A percentile compares a stretch with the other conserved stretches of the same genome.
These are phyloP conservation scores for Anhinga rufa DNA, from an alignment of 2,113 vertebrate species.

Conservation along the genomic window DNA sequence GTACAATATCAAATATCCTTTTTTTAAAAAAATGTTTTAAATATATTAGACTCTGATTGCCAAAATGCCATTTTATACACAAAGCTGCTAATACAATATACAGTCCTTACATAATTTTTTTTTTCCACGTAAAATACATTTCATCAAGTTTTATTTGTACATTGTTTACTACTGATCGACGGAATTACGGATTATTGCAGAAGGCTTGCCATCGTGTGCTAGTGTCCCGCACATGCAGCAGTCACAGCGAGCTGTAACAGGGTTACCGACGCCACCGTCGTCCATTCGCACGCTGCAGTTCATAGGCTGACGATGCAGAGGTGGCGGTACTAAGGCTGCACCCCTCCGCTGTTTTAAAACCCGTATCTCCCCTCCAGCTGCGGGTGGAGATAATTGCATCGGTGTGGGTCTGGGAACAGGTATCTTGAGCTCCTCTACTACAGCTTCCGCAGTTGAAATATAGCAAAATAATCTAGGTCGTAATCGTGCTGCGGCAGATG, in stretches of 20 bases:
- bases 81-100: conserved; percentile 79
- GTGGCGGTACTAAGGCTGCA: not conserved
- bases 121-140: conserved; percentile 73
- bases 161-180: conserved; percentile 58
- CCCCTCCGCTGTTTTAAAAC: not conserved
- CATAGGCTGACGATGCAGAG: not conserved
- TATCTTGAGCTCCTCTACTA: not conserved
- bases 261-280: not conserved
- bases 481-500: not conserved
- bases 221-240: not conserved
- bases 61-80: conserved; percentile 75
- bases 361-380: not conserved
- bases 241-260: not conserved
- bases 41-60: conserved; percentile 82
- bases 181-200: conserved; percentile 65
- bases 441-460: not conserved
- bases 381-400: not conserved
- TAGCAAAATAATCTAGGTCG: not conserved
- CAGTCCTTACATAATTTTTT: conserved; percentile 65
- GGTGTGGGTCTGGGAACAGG: not conserved
- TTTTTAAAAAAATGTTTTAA: conserved; percentile 72
- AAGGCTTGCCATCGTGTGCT: conserved; percentile 44
- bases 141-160: conserved; percentile 67
- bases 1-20: conserved; percentile 77
- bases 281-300: not conserved